These are phyloP conservation scores for Pyxicephalus adspersus DNA, from an alignment of 2,113 vertebrate genomes.

Conservation along the genomic window DNA sequence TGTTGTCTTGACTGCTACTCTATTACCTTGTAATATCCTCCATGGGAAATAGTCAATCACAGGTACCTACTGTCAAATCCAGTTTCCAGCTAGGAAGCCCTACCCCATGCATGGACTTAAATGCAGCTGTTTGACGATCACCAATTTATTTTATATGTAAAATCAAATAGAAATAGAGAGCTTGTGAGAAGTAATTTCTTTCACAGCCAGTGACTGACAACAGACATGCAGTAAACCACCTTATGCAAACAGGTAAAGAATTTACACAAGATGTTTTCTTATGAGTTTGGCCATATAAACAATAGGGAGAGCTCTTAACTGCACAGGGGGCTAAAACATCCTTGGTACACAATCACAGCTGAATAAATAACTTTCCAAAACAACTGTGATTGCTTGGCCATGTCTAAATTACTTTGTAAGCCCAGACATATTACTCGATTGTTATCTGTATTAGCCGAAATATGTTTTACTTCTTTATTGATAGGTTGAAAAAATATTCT, in stretches of 20 bases:
- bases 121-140: constrained; percentile 43
- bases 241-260: constrained; percentile 58
- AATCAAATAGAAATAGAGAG: constrained; percentile 53
- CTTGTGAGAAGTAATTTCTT: constrained; percentile 56
- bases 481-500: background rate
- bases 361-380: constrained; percentile 26
- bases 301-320: constrained; percentile 16
- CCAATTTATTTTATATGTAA: constrained; percentile 60
- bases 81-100: constrained; percentile 63
- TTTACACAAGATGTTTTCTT: constrained; percentile 38
- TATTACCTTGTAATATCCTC: constrained; percentile 63
- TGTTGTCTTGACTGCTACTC: constrained; percentile 61
- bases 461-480: background rate
- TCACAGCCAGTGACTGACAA: constrained; percentile 56
- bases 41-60: constrained; percentile 67
- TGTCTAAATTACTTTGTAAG: background rate
- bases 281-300: constrained; percentile 2
- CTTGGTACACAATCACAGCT: constrained; percentile 44
- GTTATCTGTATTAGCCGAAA: background rate
- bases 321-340: constrained; percentile 24
- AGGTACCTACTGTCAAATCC: constrained; percentile 66
- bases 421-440: background rate
- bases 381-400: constrained; percentile 10
- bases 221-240: constrained; percentile 31
- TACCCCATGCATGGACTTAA: constrained; percentile 58